These are phyloP conservation scores for Bursaphelenchus mucronatus DNA, from an alignment of 1,140 invertebrate species.

Conservation along the genomic window DNA sequence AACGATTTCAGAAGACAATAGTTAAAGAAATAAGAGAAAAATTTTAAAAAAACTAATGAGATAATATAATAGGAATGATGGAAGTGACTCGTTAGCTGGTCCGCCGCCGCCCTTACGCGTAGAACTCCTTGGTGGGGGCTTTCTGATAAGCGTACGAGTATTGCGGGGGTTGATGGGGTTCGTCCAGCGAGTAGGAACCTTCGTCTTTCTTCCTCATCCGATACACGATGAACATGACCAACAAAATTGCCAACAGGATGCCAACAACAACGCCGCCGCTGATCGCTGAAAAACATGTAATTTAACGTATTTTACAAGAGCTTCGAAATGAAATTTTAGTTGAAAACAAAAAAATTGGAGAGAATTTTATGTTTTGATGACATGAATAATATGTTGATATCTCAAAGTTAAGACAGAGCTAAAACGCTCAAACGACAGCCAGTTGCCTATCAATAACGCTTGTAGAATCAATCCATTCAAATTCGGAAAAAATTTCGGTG, in stretches of 20 bases:
- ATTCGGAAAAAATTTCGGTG: too few species aligned
- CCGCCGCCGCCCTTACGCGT: slow-evolving; percentile 37
- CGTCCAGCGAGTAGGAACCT: slow-evolving; percentile 92
- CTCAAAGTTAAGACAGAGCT: not conserved
- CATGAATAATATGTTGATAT: not conserved
- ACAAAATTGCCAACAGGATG: slow-evolving; percentile 87
- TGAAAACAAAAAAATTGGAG: not conserved
- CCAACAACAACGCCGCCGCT: slow-evolving; percentile 96
- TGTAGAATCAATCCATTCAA: too few species aligned
- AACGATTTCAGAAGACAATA: too few species aligned
- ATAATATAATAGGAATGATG: not conserved
- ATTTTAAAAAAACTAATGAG: not conserved
- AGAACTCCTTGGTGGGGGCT: slow-evolving; percentile 56
- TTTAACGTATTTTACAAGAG: slow-evolving; percentile 2
- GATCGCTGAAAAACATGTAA: slow-evolving; percentile 71
- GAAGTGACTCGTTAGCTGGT: not conserved
- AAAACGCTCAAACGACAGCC: not conserved
- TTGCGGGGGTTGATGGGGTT: slow-evolving; percentile 71
- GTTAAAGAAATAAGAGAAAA: not conserved
- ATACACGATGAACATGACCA: slow-evolving; percentile 97
- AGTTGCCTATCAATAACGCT: too few species aligned
- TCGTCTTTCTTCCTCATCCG: slow-evolving; percentile 99
- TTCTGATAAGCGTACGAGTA: slow-evolving; percentile 54
- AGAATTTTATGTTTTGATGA: slow-evolving; percentile 5
- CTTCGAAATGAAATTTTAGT: not conserved